phyloP scores from a whole-genome alignment of 2,888 invertebrate genomes.

The Meteorus colon region DNA sequence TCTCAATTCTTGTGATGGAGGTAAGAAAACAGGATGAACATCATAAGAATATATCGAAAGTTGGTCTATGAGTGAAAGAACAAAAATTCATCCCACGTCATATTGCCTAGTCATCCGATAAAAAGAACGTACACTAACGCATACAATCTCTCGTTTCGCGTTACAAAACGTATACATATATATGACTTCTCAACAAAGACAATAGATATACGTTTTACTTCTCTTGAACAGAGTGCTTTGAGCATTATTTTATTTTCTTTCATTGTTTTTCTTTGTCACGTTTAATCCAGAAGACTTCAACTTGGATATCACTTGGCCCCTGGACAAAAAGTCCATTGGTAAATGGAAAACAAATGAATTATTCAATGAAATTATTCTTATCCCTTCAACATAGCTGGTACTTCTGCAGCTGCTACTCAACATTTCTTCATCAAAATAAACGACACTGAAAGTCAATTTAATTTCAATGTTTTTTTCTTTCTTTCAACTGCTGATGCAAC shows the following conservation, averaged over 20 bases:
- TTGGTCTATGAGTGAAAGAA: no score
- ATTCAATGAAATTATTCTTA: constrained; percentile 19
- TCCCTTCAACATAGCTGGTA: background rate
- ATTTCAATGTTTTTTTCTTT: background rate
- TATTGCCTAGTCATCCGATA: no score
- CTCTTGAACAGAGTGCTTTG: background rate
- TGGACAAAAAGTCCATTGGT: constrained; percentile 11
- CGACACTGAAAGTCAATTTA: background rate
- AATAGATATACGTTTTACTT: background rate
- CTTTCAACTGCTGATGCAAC: background rate
- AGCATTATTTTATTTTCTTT: constrained; percentile 18
- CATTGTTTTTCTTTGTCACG: background rate
- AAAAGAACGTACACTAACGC: no score
- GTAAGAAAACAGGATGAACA: no score
- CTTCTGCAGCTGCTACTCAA: constrained; percentile 5
- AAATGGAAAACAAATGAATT: constrained; percentile 30
- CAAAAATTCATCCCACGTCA: no score
- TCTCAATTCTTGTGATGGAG: no score
- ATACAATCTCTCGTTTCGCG: no score
- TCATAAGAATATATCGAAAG: no score
- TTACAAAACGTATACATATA: no score
- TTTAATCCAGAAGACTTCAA: constrained; percentile 21
- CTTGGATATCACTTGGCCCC: constrained; percentile 20
- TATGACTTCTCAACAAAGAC: background rate
- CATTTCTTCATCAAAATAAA: background rate